Evolutionary conservation across 2,888 invertebrate species (phyloP).

Genomic region (Archaeoteleia sp.): DNA sequence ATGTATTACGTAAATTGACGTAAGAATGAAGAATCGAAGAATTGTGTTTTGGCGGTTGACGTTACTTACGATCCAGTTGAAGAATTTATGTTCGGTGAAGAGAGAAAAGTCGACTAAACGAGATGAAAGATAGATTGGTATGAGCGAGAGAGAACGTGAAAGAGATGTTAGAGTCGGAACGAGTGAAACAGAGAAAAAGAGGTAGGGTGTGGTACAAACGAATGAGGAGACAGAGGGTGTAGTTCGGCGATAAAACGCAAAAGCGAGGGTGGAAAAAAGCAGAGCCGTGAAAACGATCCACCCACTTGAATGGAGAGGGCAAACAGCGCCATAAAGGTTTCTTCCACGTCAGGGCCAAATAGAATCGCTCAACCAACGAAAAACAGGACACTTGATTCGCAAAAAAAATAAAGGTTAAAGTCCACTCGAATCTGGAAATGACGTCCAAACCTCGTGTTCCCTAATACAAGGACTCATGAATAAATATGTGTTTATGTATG

Average conservation of each 20-base stretch:
- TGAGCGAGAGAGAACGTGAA: constrained; percentile 3
- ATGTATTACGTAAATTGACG: constrained; percentile 15
- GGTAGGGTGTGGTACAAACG: constrained; percentile 41
- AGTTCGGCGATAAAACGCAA: constrained; percentile 55
- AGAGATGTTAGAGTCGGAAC: constrained; percentile 22
- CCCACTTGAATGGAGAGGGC: constrained; percentile 64
- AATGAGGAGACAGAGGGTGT: constrained; percentile 50
- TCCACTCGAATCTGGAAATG: constrained; percentile 67
- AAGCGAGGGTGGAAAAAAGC: constrained; percentile 55
- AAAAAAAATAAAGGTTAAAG: constrained; percentile 60
- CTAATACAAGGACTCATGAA: constrained; percentile 44
- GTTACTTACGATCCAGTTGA: constrained; percentile 24
- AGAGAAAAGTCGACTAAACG: constrained; percentile 4
- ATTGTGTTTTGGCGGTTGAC: constrained; percentile 24
- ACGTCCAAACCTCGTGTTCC: constrained; percentile 57
- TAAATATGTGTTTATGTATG: constrained; percentile 40
- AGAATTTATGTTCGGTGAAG: constrained; percentile 37
- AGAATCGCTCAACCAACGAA: constrained; percentile 59
- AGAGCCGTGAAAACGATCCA: constrained; percentile 59
- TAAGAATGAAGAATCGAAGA: constrained; percentile 14
- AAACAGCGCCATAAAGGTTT: constrained; percentile 69
- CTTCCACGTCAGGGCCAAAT: constrained; percentile 59
- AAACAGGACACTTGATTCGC: constrained; percentile 54
- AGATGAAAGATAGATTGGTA: constrained; percentile 5
- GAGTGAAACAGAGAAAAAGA: constrained; percentile 27